A percentile compares a stretch with the other conserved stretches of the same genome.
phyloP scores from a whole-genome alignment of 2,888 invertebrate genomes.

The Tipula confusa region DNA sequence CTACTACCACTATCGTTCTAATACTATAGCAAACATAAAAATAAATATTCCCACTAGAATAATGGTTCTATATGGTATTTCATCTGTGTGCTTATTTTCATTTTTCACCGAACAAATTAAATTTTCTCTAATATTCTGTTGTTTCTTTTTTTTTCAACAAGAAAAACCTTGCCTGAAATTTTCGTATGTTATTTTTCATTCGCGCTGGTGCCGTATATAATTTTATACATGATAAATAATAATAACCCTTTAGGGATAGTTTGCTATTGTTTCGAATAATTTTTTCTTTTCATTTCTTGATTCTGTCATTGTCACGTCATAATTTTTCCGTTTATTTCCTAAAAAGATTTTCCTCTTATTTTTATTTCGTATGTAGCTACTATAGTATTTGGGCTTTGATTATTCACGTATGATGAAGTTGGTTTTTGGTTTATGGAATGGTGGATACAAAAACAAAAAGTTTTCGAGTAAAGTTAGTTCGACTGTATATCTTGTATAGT shows the following conservation, averaged over 20 bases:
- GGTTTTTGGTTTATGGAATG: not conserved
- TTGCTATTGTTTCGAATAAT: not conserved
- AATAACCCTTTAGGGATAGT: slow-evolving; percentile 25
- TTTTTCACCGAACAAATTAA: not conserved
- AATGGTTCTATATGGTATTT: not conserved
- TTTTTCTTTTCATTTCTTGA: not conserved
- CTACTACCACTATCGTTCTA: not conserved
- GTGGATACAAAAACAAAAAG: not conserved
- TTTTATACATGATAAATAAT: slow-evolving; percentile 5
- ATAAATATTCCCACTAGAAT: slow-evolving; percentile 9
- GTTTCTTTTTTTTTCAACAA: not conserved
- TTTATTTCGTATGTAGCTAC: not conserved
- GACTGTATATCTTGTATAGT: not conserved
- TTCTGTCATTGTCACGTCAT: slow-evolving; percentile 12
- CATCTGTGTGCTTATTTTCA: slow-evolving; percentile 20
- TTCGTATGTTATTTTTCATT: not conserved
- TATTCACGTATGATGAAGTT: not conserved
- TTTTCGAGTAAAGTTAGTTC: not conserved
- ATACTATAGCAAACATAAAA: not conserved
- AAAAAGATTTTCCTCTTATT: not conserved
- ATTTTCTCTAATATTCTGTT: not conserved
- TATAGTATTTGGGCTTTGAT: not conserved
- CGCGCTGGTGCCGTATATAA: not conserved
- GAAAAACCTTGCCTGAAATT: not conserved
- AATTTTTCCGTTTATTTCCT: not conserved